Percentiles rank a stretch among this genome's conserved stretches.
Evolutionary conservation across 2,888 invertebrate species (phyloP).

Genomic region (Morpho achilles): DNA sequence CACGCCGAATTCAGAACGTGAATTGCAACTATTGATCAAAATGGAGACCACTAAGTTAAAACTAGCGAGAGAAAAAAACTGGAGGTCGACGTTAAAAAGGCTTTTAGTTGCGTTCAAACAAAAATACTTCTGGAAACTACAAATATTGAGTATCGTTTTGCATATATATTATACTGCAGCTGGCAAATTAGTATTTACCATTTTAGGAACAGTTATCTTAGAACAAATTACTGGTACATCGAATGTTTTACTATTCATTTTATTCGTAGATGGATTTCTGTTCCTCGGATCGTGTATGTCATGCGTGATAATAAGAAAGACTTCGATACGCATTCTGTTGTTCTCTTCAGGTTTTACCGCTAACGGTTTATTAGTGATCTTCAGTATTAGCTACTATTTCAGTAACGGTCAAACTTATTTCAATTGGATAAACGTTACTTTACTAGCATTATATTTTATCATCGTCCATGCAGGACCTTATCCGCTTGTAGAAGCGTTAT

Average conservation of each 20-base stretch:
- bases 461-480: neutral
- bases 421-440: neutral
- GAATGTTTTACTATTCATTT: neutral
- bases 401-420: neutral
- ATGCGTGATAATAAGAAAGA: neutral
- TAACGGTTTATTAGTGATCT: neutral
- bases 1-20: too few species aligned
- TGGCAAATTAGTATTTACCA: neutral
- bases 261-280: neutral
- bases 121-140: neutral
- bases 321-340: neutral
- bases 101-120: neutral
- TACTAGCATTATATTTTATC: neutral
- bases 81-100: too few species aligned
- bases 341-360: neutral
- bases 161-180: neutral
- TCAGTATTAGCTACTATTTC: neutral
- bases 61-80: too few species aligned
- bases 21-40: too few species aligned
- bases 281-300: neutral
- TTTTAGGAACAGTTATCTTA: neutral
- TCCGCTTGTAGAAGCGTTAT: neutral
- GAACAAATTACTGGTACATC: neutral
- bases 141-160: neutral
- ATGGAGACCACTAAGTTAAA: too few species aligned